phyloP scores from a whole-genome alignment of 1,140 invertebrate species.

The Ptiloglossa arizonensis region DNA sequence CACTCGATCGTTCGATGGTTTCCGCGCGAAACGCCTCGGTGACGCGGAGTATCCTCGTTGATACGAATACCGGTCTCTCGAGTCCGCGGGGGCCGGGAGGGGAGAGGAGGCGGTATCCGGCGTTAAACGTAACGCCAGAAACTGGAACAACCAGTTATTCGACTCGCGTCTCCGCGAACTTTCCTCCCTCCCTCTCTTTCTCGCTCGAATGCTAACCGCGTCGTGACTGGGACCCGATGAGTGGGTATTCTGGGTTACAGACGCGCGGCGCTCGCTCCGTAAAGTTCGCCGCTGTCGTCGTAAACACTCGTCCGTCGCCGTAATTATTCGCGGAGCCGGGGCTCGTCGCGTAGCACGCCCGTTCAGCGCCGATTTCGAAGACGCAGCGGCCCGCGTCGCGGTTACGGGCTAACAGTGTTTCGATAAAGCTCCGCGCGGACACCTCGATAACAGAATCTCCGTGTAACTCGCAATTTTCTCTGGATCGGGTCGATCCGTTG shows the following conservation, averaged over 20 bases:
- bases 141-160: conserved; percentile 70
- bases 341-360: background rate
- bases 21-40: background rate
- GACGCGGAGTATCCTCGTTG: conserved; percentile 39
- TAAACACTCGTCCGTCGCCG: conserved; percentile 2
- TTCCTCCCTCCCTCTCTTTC: conserved; percentile 23
- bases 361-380: background rate
- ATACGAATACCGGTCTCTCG: conserved; percentile 38
- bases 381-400: no score
- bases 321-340: background rate
- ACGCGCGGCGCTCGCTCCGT: conserved; percentile 6
- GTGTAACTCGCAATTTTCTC: no score
- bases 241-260: conserved; percentile 40
- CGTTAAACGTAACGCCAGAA: conserved; percentile 64
- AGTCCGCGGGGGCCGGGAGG: background rate
- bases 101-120: conserved; percentile 39
- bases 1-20: background rate
- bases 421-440: no score
- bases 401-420: no score
- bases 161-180: conserved; percentile 61
- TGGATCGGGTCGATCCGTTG: no score
- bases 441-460: no score
- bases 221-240: conserved; percentile 18
- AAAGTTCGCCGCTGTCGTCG: conserved; percentile 11
- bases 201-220: conserved; percentile 14